Base-by-base conservation (phyloP, 2,888 invertebrate genomes). In the Gasteruption jaculator region DNA sequence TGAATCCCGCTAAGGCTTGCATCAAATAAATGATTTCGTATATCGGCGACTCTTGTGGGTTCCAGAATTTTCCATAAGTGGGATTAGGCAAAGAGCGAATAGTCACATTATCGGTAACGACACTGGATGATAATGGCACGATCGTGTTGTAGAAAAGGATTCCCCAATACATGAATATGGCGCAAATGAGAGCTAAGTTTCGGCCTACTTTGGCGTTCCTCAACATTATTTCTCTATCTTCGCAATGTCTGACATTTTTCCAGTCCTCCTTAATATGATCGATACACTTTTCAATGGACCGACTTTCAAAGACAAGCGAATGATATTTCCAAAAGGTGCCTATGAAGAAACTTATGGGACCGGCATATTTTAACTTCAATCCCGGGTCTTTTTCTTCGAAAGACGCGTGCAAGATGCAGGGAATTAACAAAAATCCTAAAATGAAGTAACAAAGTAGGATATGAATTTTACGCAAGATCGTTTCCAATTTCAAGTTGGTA, bases 21-120 rank as follows among this genome's bases (percentile, higher is more conserved):
- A 55, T 35, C 1, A 48, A 21, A 27, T 56, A 63, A 7, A 64
- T 46, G 15, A 63, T 57, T 26, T 63, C 59, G 43, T 63, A 63
- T 7, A 40, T 40, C 1, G 62, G 63, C 39, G 55, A 62, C 0
- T 5, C 21, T 5, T 54, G 53, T 4, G 55, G 50, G 21, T 63
- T 52, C 8, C 58, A 41, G 1, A 62, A 32, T 3, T 41, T 35
- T 5, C 39, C 48, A 7, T 61, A 60, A 14, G 61, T 52, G 4
- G 61, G 60, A 48, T 57, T 60, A 1, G 57, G 52, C 3, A 65
- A 32, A 1, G 51, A 47, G 24, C 45, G 44, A n/a, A 55, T 41
- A 0, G 56, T 58, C 0, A 44, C 5, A 27, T 61, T 19, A 34
- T 54, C 20, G 19, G 46, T 4, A 43, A 54, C 27, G 12, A 43